These are phyloP conservation scores for Drosophila subsilvestris DNA, from an alignment of 2,888 invertebrate species.

Conservation along the genomic window DNA sequence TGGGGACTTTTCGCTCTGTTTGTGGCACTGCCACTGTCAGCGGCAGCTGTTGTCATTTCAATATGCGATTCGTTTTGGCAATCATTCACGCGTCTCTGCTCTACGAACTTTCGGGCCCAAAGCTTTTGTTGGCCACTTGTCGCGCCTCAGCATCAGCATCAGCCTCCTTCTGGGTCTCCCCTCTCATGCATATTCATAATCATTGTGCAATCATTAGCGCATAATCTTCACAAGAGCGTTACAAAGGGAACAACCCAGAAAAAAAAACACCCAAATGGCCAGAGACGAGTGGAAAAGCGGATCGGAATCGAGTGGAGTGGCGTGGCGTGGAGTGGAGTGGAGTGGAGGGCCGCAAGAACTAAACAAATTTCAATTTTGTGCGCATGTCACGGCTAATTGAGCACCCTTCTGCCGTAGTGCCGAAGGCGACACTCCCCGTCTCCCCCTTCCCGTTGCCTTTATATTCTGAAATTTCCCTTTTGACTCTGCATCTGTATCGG, in stretches of 20 bases:
- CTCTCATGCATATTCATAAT: constrained; percentile 80
- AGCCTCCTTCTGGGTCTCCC: constrained; percentile 6
- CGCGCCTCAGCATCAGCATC: constrained; percentile 17
- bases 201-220: constrained; percentile 83
- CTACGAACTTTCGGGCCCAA: constrained; percentile 51
- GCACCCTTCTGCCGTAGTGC: constrained; percentile 82
- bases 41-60: constrained; percentile 81
- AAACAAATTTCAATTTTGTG: constrained; percentile 76
- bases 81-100: constrained; percentile 72
- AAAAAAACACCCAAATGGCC: constrained; percentile 9
- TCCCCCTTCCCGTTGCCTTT: constrained; percentile 11
- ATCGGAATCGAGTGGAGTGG: constrained; percentile 12
- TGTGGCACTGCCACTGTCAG: constrained; percentile 77
- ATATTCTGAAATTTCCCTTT: constrained; percentile 37
- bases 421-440: constrained; percentile 55
- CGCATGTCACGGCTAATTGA: constrained; percentile 84
- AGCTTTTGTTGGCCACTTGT: constrained; percentile 56
- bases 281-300: constrained; percentile 20
- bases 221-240: constrained; percentile 73
- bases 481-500: constrained; percentile 20
- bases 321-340: constrained; percentile 25
- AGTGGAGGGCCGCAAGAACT: constrained; percentile 41
- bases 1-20: constrained; percentile 37
- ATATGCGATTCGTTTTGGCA: constrained; percentile 75
- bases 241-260: constrained; percentile 53